A percentile compares a stretch with the other conserved stretches of the same genome.
Conservation (phyloP, 2,113 vertebrate genomes). For the Telmatochromis brachygnathus region DNA sequence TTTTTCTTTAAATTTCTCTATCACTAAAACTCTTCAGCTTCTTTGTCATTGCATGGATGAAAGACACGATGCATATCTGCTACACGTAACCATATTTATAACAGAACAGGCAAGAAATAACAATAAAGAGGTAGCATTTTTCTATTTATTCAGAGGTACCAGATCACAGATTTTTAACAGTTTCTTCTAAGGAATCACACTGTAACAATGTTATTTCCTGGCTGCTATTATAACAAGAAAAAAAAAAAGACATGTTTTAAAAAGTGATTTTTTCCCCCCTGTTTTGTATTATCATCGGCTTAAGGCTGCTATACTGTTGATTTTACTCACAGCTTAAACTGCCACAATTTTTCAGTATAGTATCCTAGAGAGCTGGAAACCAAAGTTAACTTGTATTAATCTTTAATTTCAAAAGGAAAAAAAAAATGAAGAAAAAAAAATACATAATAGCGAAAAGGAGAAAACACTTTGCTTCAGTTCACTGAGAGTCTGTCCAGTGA, state of each 20-base stretch:
- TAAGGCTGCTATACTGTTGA: slow-evolving; percentile 61
- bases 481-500: neutral
- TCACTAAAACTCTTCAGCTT: slow-evolving; percentile 2
- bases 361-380: slow-evolving; percentile 65
- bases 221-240: slow-evolving; percentile 63
- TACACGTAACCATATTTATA: slow-evolving; percentile 46
- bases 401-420: slow-evolving; percentile 11
- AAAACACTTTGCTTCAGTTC: slow-evolving; percentile 12
- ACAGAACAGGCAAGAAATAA: slow-evolving; percentile 32
- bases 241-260: neutral
- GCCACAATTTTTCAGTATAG: slow-evolving; percentile 63
- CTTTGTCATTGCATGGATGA: slow-evolving; percentile 43
- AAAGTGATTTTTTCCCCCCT: slow-evolving; percentile 30
- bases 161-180: slow-evolving; percentile 45
- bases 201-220: slow-evolving; percentile 59
- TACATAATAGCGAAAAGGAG: slow-evolving; percentile 16
- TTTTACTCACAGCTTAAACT: slow-evolving; percentile 64
- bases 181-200: slow-evolving; percentile 53
- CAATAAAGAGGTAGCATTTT: slow-evolving; percentile 34
- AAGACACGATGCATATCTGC: slow-evolving; percentile 5
- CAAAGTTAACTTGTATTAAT: slow-evolving; percentile 64
- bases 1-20: neutral
- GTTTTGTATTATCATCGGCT: slow-evolving; percentile 58
- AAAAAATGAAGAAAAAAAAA: neutral
- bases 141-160: slow-evolving; percentile 67